phyloP scores from a whole-genome alignment of 2,888 invertebrate genomes.

The Polydrusus tereticollis region DNA sequence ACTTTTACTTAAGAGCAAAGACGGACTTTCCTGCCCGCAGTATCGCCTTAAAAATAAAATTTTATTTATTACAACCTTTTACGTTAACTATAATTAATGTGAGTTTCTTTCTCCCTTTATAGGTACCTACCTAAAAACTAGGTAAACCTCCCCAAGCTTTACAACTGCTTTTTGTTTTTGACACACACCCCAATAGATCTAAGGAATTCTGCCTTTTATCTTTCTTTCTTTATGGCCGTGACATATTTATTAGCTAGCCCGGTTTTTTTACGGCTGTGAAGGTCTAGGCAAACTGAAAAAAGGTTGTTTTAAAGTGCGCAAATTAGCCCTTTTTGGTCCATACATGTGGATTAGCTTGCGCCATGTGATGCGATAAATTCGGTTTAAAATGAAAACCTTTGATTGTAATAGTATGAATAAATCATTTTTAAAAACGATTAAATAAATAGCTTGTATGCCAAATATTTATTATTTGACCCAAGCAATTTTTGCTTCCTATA shows the following conservation, averaged over 20 bases:
- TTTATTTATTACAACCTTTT: neutral
- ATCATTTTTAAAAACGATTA: too few species aligned
- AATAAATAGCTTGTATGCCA: too few species aligned
- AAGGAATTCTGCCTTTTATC: slow-evolving; percentile 16
- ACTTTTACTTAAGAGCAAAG: too few species aligned
- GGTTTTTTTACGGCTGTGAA: slow-evolving; percentile 10
- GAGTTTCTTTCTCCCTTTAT: neutral
- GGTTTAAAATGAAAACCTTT: neutral
- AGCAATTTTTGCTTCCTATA: too few species aligned
- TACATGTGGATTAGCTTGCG: neutral
- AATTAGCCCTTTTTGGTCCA: slow-evolving; percentile 11
- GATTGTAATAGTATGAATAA: too few species aligned
- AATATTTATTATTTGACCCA: too few species aligned
- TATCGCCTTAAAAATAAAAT: too few species aligned
- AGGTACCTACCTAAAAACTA: slow-evolving; percentile 1
- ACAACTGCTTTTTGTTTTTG: slow-evolving; percentile 16
- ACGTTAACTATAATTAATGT: neutral
- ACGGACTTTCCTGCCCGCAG: too few species aligned
- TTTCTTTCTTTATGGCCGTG: slow-evolving; percentile 13
- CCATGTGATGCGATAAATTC: neutral
- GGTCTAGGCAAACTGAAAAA: neutral
- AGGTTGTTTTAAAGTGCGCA: slow-evolving; percentile 17
- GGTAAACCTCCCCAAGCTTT: slow-evolving; percentile 7
- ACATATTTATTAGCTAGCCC: slow-evolving; percentile 31
- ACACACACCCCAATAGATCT: slow-evolving; percentile 32